These are phyloP conservation scores for Nothoprocta pentlandii DNA, from an alignment of 2,113 vertebrate genomes.

Conservation along the genomic window DNA sequence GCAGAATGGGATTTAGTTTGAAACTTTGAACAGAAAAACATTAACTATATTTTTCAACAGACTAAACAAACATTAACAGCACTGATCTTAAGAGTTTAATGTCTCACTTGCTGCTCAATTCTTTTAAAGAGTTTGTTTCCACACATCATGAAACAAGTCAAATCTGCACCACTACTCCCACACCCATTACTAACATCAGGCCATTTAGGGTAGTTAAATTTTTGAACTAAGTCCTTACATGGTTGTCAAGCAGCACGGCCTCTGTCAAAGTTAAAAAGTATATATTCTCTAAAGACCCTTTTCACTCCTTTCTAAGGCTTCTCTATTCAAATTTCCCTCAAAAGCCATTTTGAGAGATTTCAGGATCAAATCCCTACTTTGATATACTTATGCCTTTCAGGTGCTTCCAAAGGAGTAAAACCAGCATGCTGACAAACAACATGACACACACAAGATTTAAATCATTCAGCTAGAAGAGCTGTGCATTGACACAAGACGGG, in stretches of 20 bases:
- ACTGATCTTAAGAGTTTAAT: background rate
- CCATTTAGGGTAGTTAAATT: background rate
- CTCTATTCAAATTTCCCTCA: background rate
- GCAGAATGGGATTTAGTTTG: background rate
- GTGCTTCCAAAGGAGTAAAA: background rate
- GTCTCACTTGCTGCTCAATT: background rate
- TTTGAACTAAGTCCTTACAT: background rate
- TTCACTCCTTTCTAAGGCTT: background rate
- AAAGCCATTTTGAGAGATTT: background rate
- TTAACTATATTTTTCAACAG: background rate
- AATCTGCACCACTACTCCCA: background rate
- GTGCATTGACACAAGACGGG: background rate
- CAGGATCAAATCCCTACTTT: background rate
- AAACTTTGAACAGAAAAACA: background rate
- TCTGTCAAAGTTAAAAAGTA: background rate
- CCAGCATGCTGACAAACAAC: background rate
- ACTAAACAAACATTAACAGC: background rate
- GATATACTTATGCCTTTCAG: background rate
- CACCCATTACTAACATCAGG: background rate
- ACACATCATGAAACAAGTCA: background rate
- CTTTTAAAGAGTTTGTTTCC: slow-evolving; percentile 1
- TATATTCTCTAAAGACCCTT: background rate
- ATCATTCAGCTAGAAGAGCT: background rate
- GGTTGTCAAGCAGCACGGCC: background rate
- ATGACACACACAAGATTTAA: background rate